Base-by-base conservation (phyloP, 2,113 vertebrate species). In the Eurystomus gularis region DNA sequence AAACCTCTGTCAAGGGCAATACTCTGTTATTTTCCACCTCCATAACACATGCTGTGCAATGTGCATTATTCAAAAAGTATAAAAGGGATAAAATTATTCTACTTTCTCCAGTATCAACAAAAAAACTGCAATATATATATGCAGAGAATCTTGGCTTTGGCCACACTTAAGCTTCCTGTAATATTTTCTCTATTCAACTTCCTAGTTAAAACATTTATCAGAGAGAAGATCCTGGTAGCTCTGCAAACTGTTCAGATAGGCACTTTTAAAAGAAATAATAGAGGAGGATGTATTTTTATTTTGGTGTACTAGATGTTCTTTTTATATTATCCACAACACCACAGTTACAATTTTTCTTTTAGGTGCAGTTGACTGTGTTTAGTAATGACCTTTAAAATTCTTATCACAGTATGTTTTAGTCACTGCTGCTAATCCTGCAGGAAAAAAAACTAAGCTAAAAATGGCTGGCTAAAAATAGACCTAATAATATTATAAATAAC, bases 361-460 rank as follows among this genome's bases (percentile, higher is more conserved):
- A 81, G 51, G 23, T 68, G 46, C 1, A 2, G 17, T 66, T 86
- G 72, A 58, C 54, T 68, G 51, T 73, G 40, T 91, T 96, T 79
- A 91, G 44, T 72, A 95, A 91, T 82, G 84, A 93, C 82, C 95
- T 93, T 95, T 91, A 83, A 90, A 94, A 66, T 95, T 85, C 87
- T 94, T 44, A 72, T 91, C 70, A 70, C 5, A 20, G 82, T 37
- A 61, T 60, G 20, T 73, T 89, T 94, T 70, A 90, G 82, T 72
- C 58, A 49, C 48, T 85, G 82, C 85, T 91, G 87, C 44, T 82
- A 91, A 93, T 82, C 58, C 20, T 77, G 40, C 19, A 87, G 21
- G 1, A 18, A 71, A 81, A 77, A 82, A 54, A 69, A 28, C 58
- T 37, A 75, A 71, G 66, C 40, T 73, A 83, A 94, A 94, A 82